Evolutionary conservation across 2,113 vertebrate species (phyloP).

Genomic region (Corvus hawaiiensis): DNA sequence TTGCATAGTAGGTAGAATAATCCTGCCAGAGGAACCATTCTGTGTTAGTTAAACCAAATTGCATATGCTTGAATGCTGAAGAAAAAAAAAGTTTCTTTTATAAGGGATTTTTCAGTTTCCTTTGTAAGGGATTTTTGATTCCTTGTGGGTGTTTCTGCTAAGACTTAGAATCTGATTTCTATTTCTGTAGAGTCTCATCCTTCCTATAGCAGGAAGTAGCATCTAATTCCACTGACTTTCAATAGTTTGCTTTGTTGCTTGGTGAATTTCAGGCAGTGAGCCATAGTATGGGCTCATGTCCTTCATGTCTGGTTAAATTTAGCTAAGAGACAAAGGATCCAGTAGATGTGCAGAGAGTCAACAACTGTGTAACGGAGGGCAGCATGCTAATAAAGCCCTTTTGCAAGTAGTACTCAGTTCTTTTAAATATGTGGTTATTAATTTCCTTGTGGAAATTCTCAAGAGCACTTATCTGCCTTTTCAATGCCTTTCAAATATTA

Average conservation of each 20-base stretch:
- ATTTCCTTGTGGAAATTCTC: background rate
- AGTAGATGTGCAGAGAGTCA: background rate
- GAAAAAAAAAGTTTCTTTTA: background rate
- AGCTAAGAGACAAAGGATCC: background rate
- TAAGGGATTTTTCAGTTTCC: background rate
- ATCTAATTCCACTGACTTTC: background rate
- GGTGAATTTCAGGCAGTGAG: background rate
- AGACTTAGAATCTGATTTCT: background rate
- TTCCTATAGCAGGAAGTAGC: background rate
- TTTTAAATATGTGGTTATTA: background rate
- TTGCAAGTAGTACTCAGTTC: background rate
- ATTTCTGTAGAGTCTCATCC: background rate
- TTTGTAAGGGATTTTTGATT: background rate
- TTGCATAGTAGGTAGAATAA: background rate
- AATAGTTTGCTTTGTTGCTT: background rate
- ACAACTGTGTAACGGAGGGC: background rate
- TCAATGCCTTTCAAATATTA: background rate
- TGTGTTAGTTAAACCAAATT: background rate
- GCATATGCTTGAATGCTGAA: background rate
- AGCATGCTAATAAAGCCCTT: background rate
- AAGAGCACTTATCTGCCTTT: background rate
- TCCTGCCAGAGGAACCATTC: background rate
- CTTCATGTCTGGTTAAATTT: slow-evolving; percentile 31
- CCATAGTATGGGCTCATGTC: background rate
- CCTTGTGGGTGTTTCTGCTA: background rate